Evolutionary conservation across 2,888 invertebrate species (phyloP), one percentile per base, ranked within the genome.

Genomic region (Mayetiola destructor): DNA sequence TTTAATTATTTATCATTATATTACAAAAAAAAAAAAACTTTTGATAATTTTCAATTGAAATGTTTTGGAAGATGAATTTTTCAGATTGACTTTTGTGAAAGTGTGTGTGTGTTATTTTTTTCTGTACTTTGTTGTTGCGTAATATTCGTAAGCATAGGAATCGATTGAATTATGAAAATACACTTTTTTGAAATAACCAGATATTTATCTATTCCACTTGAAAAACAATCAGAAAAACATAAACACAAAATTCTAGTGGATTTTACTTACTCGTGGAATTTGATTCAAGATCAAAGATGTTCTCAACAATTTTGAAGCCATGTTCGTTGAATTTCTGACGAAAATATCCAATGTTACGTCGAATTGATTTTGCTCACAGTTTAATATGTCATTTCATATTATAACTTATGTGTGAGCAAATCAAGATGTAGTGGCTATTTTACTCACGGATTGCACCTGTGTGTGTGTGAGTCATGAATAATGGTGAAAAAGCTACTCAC

Each of bases 291-390:
- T 68, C 58, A 68, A 67, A 60, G 72, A 67, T 63, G 68, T 64
- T 61, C 63, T 63, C 59, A 72, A 64, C 58, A 72, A 70, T 63
- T 71, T 70, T 65, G 70, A 66, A 63, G 72, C 72, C 72, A 72
- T 72, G 60, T 61, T 27, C 18, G n/a, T n/a, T n/a, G n/a, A n/a
- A n/a, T n/a, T n/a, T n/a, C n/a, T n/a, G n/a, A n/a, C n/a, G n/a
- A n/a, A n/a, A n/a, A n/a, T n/a, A n/a, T n/a, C n/a, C n/a, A n/a
- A n/a, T n/a, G n/a, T n/a, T n/a, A n/a, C n/a, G n/a, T n/a, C n/a
- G n/a, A n/a, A n/a, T n/a, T n/a, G n/a, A n/a, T n/a, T n/a, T n/a
- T n/a, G n/a, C n/a, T n/a, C n/a, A n/a, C n/a, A n/a, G n/a, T n/a
- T n/a, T n/a, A n/a, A n/a, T n/a, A n/a, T n/a, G n/a, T n/a, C n/a